Conservation (phyloP, 2,113 vertebrate genomes). For the Myrmecophaga tridactyla region DNA sequence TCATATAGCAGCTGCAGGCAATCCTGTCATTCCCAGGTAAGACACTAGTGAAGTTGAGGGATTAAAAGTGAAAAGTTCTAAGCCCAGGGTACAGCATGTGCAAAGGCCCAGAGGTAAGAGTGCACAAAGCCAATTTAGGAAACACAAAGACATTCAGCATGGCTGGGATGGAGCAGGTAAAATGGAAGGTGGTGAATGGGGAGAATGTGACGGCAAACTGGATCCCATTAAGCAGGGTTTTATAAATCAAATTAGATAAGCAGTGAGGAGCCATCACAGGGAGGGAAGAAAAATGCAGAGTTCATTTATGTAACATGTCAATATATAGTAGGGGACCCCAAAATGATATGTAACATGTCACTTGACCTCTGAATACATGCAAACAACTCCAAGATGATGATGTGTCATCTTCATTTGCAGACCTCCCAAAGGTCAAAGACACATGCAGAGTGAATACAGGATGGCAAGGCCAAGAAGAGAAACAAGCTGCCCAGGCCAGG, state of each 20-base stretch:
- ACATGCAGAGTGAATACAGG: not conserved
- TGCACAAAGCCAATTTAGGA: not conserved
- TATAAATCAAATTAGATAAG: not conserved
- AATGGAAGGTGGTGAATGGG: not conserved
- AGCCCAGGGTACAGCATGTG: not conserved
- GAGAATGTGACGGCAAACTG: not conserved
- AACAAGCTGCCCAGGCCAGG: not conserved
- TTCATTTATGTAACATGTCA: not conserved
- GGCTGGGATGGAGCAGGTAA: not conserved
- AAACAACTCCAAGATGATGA: not conserved
- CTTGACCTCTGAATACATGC: not conserved
- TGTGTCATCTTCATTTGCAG: not conserved
- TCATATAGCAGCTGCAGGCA: not conserved
- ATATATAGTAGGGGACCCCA: not conserved
- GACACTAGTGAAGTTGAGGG: not conserved
- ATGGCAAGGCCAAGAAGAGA: not conserved
- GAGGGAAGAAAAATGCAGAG: not conserved
- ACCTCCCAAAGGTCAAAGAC: not conserved
- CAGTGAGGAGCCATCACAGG: not conserved
- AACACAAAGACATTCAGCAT: not conserved
- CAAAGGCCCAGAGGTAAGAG: not conserved
- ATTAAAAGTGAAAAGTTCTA: not conserved
- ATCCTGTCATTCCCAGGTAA: not conserved
- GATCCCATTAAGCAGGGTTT: too few species aligned
- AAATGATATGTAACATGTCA: fast-evolving